Percentiles rank a stretch among this genome's conserved stretches.
Conservation (phyloP, 2,888 invertebrate species). For the Caenorhabditis zanzibari region DNA sequence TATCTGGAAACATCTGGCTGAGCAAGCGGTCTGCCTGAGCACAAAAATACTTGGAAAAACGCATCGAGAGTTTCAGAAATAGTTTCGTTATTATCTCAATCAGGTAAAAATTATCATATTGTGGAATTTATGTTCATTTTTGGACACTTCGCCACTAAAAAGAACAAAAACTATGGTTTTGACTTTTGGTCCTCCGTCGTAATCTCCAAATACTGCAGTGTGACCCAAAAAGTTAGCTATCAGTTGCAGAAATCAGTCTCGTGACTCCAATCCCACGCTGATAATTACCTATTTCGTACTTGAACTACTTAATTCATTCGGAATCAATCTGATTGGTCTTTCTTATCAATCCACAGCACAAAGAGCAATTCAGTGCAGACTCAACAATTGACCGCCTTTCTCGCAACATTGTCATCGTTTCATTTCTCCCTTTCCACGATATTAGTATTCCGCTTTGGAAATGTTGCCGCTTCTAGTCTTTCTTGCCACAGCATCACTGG, state of each 20-base stretch:
- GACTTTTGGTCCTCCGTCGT: no score
- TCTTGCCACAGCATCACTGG: neutral
- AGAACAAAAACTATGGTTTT: no score
- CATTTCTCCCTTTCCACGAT: neutral
- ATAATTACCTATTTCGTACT: neutral
- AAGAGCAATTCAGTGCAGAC: neutral
- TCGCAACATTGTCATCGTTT: neutral
- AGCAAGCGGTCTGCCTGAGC: no score
- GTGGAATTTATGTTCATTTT: no score
- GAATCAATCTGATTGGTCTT: neutral
- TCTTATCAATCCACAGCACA: conserved; percentile 1
- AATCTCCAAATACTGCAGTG: no score
- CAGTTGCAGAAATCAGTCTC: neutral
- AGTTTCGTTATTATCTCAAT: no score
- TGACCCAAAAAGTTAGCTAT: neutral
- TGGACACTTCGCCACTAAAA: no score
- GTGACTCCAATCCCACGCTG: neutral
- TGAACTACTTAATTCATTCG: neutral
- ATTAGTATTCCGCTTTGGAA: neutral
- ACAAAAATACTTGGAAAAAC: no score
- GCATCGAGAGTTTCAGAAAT: no score
- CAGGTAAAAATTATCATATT: no score
- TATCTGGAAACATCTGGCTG: no score
- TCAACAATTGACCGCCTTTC: neutral
- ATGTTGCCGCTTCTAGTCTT: neutral